These are phyloP conservation scores for Lagopus muta DNA, from an alignment of 2,113 vertebrate species.

Conservation along the genomic window DNA sequence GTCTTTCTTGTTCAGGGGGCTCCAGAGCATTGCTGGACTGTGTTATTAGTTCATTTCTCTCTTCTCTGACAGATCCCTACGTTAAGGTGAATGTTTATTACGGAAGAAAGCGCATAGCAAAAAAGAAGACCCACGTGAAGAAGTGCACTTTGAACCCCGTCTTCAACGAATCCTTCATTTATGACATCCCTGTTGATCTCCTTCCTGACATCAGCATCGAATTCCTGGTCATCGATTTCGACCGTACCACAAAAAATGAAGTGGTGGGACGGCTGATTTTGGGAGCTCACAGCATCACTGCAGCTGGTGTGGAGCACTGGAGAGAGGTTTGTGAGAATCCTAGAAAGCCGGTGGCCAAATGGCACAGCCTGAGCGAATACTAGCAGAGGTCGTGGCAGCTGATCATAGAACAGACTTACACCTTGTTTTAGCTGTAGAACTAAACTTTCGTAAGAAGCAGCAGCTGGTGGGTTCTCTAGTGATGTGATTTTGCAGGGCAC, in stretches of 20 bases:
- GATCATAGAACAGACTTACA: conserved; percentile 32
- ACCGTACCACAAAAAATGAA: conserved; percentile 96
- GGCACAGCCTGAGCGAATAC: conserved; percentile 92
- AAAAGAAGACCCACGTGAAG: conserved; percentile 98
- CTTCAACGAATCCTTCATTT: conserved; percentile 98
- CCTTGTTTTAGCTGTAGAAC: conserved; percentile 77
- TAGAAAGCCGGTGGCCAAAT: conserved; percentile 89
- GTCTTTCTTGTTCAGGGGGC: no score
- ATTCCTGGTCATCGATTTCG: conserved; percentile 95
- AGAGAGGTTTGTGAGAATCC: conserved; percentile 89
- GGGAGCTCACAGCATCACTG: conserved; percentile 85
- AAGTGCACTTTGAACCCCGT: conserved; percentile 96
- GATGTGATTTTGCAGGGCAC: conserved; percentile 75
- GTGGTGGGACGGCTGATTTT: conserved; percentile 91
- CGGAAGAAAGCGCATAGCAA: conserved; percentile 93
- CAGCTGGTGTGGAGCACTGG: conserved; percentile 89
- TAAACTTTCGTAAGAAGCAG: conserved; percentile 67
- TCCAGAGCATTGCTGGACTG: neutral
- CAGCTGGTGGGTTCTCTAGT: conserved; percentile 68
- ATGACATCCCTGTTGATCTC: conserved; percentile 91
- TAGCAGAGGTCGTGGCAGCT: conserved; percentile 6
- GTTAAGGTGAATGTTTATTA: conserved; percentile 99
- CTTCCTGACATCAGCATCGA: conserved; percentile 93
- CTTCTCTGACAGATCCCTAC: conserved; percentile 86
- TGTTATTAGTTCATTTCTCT: conserved; percentile 26